Conservation (phyloP, 2,797 vertebrate species). For the Chiloscyllium punctatum region DNA sequence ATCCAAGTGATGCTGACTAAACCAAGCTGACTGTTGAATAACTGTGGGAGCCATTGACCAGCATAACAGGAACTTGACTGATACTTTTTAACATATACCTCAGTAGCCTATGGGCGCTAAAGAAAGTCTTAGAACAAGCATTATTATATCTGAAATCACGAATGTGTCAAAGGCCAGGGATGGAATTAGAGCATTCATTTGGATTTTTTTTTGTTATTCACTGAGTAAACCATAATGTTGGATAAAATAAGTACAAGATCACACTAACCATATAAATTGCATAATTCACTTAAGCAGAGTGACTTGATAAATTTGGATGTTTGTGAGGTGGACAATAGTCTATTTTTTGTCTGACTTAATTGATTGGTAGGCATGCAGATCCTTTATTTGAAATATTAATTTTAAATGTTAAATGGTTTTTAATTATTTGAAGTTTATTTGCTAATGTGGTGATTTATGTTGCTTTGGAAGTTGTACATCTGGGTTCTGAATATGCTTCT, state of each 20-base stretch:
- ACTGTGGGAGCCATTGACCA: background rate
- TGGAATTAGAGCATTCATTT: background rate
- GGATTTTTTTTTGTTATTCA: background rate
- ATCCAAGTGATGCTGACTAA: background rate
- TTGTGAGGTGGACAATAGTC: background rate
- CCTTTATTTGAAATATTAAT: slow-evolving; percentile 10
- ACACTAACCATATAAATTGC: background rate
- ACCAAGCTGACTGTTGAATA: slow-evolving; percentile 23
- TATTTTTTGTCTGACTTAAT: background rate
- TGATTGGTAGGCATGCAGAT: background rate
- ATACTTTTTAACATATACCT: background rate
- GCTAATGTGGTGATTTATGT: background rate
- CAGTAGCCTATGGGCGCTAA: background rate
- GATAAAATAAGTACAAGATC: background rate
- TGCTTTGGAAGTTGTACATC: background rate
- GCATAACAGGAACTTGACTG: background rate
- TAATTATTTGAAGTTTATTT: background rate
- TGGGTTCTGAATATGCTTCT: background rate
- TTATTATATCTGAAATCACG: background rate
- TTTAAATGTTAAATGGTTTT: background rate
- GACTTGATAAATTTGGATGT: background rate
- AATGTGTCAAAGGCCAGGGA: background rate
- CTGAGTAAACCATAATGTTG: background rate
- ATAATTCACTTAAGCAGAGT: background rate
- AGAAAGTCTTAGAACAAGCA: background rate